Evolutionary conservation across 2,888 invertebrate species (phyloP), one percentile per base, ranked within the genome.

Genomic region (Tetrapedia diversipes): DNA sequence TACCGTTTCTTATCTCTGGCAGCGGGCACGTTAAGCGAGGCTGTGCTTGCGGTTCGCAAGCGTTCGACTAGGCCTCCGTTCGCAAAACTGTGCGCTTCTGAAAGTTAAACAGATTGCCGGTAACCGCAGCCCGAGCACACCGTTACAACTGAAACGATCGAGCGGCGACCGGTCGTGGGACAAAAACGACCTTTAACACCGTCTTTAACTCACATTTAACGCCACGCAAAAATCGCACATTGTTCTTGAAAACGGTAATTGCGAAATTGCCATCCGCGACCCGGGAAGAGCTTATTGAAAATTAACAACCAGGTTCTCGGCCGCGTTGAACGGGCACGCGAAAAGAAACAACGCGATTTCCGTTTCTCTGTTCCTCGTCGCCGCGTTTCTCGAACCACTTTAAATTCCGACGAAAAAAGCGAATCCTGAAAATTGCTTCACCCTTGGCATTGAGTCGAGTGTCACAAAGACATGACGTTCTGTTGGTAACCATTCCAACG

Each of bases 381-480:
- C 7, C 29, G 24, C 34, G 54, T 68, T 43, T 32, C 45, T 49
- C 27, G 43, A 19, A 59, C 57, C 34, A 32, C 22, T 49, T 22
- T 22, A 61, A 45, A 64, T 32, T 56, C n/a, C 11, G n/a, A 29
- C 32, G 60, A 63, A 49, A 63, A 59, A 64, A 51, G 56, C n/a
- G 59, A 47, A 14, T 54, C 37, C 57, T 29, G 69, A 61, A 68
- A 65, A 74, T 56, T 47, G 41, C 61, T 72, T 34, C 45, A 66
- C 22, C 67, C 68, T n/a, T n/a, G 34, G 59, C 56, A 71, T 66
- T 57, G 60, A 32, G 22, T 41, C n/a, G n/a, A n/a, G 41, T 54
- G 53, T 70, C 76, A 45, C 19, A 68, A 32, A 34, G 56, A 47
- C 47, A 63, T 57, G 77, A 77, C n/a, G n/a, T 78, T 61, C 70